These are phyloP conservation scores for Pagetopsis macropterus DNA, from an alignment of 2,797 vertebrate genomes.

Conservation along the genomic window DNA sequence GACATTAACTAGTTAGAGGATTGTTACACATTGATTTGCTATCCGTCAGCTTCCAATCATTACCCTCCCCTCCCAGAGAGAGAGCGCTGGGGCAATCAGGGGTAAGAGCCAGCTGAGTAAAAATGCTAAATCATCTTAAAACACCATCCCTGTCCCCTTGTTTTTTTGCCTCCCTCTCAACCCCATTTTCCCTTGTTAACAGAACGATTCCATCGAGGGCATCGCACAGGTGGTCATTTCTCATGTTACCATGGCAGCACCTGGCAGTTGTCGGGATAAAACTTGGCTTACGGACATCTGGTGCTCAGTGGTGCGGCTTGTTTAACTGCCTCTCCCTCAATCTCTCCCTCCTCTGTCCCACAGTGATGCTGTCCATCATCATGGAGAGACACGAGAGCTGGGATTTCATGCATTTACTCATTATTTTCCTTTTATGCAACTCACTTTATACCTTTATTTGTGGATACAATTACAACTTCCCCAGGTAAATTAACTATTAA, in stretches of 20 bases:
- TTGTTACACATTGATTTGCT: constrained; percentile 39
- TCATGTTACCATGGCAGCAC: constrained; percentile 51
- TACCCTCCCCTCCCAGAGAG: background rate
- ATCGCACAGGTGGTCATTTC: constrained; percentile 49
- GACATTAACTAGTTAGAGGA: constrained; percentile 56
- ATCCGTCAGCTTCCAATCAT: constrained; percentile 1
- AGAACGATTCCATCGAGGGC: constrained; percentile 42
- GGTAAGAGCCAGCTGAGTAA: background rate
- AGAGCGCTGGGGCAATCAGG: background rate
- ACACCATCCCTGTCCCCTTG: background rate
- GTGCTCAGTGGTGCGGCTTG: constrained; percentile 5
- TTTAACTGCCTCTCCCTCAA: constrained; percentile 9
- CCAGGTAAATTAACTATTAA: background rate
- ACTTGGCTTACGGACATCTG: constrained; percentile 26
- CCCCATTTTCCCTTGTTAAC: constrained; percentile 15
- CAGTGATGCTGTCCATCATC: background rate
- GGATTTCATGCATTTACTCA: constrained; percentile 2
- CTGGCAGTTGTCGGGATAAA: constrained; percentile 28
- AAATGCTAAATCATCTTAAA: constrained; percentile 8
- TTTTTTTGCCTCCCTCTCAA: background rate
- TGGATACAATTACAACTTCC: background rate
- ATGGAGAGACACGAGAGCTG: background rate
- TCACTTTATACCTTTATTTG: background rate
- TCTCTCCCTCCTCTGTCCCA: background rate
- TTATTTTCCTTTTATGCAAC: background rate